A percentile compares a stretch with the other conserved stretches of the same genome.
These are phyloP conservation scores for Plutomurus gul DNA, from an alignment of 1,140 invertebrate species.

Conservation along the genomic window DNA sequence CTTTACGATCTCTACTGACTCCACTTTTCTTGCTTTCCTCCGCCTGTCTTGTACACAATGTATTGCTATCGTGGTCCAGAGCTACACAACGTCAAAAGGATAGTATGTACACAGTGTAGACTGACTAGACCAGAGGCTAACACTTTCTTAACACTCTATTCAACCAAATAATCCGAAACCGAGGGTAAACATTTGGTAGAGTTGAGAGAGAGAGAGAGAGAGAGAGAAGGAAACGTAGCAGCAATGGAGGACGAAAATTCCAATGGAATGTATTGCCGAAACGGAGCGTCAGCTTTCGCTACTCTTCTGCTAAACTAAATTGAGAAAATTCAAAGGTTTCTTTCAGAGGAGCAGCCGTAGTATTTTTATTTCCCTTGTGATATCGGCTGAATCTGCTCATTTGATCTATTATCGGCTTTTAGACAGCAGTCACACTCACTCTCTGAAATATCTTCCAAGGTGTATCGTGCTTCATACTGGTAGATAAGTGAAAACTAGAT, in stretches of 20 bases:
- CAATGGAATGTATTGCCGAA: neutral
- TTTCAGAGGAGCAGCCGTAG: neutral
- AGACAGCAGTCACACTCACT: neutral
- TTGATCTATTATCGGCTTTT: slow-evolving; percentile 29
- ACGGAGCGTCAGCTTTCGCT: neutral
- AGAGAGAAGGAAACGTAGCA: neutral
- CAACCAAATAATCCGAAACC: slow-evolving; percentile 24
- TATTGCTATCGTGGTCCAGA: slow-evolving; percentile 10
- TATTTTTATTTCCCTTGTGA: slow-evolving; percentile 22
- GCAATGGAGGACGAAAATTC: neutral
- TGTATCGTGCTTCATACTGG: neutral
- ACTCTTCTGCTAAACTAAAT: neutral
- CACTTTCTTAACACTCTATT: slow-evolving; percentile 14
- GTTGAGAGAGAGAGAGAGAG: neutral
- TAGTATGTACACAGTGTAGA: neutral
- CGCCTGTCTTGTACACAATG: slow-evolving; percentile 18
- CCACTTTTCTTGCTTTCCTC: slow-evolving; percentile 26
- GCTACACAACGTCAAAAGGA: neutral
- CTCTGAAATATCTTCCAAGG: neutral
- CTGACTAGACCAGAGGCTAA: slow-evolving; percentile 7
- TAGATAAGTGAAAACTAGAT: neutral
- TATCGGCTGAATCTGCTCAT: slow-evolving; percentile 10
- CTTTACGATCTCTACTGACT: slow-evolving; percentile 36
- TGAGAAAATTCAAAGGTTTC: slow-evolving; percentile 12
- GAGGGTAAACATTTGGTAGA: neutral